phyloP scores from a whole-genome alignment of 2,113 vertebrate genomes.

The Passer domesticus region DNA sequence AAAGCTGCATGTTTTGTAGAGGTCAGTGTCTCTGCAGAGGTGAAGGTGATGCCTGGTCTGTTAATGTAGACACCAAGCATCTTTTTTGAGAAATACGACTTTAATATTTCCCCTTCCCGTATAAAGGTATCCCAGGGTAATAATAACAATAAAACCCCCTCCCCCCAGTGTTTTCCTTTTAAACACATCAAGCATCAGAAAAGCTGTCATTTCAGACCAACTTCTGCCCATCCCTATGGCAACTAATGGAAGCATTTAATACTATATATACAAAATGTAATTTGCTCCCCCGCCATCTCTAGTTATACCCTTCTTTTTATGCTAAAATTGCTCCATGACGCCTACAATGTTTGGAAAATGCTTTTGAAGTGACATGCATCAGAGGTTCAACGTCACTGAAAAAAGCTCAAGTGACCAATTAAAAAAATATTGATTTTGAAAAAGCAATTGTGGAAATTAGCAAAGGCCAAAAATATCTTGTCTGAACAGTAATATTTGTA shows the following conservation, averaged over 20 bases:
- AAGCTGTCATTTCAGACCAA: constrained; percentile 75
- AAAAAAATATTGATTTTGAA: neutral
- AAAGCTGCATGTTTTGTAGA: neutral
- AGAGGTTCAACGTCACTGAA: constrained; percentile 51
- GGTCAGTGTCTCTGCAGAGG: neutral
- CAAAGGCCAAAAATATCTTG: neutral
- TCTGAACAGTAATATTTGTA: neutral
- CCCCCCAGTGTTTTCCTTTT: constrained; percentile 57
- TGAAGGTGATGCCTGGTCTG: neutral
- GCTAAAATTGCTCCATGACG: constrained; percentile 66
- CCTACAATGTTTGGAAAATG: constrained; percentile 67
- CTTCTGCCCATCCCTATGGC: constrained; percentile 80
- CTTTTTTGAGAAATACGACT: constrained; percentile 17
- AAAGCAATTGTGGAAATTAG: neutral
- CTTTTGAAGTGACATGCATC: constrained; percentile 60
- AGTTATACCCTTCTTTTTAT: constrained; percentile 68
- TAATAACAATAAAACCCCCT: constrained; percentile 46
- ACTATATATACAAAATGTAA: constrained; percentile 68
- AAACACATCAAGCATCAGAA: constrained; percentile 66
- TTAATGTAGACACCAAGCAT: neutral
- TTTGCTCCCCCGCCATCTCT: constrained; percentile 54
- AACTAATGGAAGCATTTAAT: constrained; percentile 78
- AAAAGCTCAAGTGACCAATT: constrained; percentile 48
- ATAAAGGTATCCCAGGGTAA: constrained; percentile 38
- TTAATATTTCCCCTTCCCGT: constrained; percentile 17